phyloP scores from a whole-genome alignment of 2,113 vertebrate species.

The Eretmochelys imbricata region DNA sequence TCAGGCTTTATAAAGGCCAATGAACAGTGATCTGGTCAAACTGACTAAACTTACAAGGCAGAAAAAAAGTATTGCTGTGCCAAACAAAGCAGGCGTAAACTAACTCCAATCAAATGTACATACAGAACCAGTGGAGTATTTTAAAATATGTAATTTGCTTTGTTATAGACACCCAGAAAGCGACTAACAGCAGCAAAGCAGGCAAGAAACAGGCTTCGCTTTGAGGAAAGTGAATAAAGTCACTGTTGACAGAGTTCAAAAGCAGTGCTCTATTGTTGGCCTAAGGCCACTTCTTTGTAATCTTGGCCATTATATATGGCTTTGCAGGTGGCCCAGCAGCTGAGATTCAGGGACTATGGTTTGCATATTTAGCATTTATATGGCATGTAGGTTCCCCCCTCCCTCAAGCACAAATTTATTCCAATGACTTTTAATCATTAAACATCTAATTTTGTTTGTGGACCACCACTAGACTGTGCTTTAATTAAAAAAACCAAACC shows the following conservation, averaged over 20 bases:
- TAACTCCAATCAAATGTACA: constrained; percentile 65
- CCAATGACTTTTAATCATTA: constrained; percentile 75
- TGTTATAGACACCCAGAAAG: constrained; percentile 78
- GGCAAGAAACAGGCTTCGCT: constrained; percentile 73
- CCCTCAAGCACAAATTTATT: constrained; percentile 77
- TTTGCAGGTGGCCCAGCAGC: constrained; percentile 83
- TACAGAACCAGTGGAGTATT: constrained; percentile 62
- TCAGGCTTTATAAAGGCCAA: not conserved
- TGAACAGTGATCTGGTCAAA: constrained; percentile 24
- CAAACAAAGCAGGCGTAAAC: constrained; percentile 30
- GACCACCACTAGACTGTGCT: constrained; percentile 38
- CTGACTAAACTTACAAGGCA: not conserved
- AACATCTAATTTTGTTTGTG: constrained; percentile 60
- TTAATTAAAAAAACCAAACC: constrained; percentile 46
- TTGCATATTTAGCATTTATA: constrained; percentile 81
- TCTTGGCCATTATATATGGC: constrained; percentile 82
- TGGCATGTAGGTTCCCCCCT: constrained; percentile 64
- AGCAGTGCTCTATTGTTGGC: constrained; percentile 77
- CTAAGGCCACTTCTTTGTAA: constrained; percentile 83
- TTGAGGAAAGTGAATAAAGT: constrained; percentile 84
- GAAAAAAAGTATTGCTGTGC: not conserved
- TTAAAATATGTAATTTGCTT: constrained; percentile 75
- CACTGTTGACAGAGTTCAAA: constrained; percentile 85
- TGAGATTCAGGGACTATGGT: constrained; percentile 77
- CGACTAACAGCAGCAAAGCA: constrained; percentile 77